Evolutionary conservation across 2,888 invertebrate genomes (phyloP), one percentile per base, ranked within the genome.

Genomic region (Saturnia japonica): DNA sequence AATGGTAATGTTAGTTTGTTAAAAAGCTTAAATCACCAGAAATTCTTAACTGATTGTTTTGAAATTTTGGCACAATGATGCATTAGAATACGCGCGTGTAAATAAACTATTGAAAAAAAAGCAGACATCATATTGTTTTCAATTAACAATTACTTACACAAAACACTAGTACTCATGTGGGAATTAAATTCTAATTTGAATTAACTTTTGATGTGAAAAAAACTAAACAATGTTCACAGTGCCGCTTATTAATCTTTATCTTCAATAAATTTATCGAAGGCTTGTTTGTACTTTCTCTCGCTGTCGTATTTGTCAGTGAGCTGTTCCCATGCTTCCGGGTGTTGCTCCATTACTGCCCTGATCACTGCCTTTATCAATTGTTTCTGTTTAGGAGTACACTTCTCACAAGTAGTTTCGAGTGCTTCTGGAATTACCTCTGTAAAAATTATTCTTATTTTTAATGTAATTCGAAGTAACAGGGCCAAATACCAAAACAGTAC

Each of bases 291-390:
- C 72, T 93, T 86, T 22, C 95, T 95, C 1, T 95, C 94, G 19
- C 95, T 95, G 82, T 97, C 97, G 85, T 95, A 97, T 88, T 96
- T 97, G 14, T 90, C 89, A 72, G 95, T 94, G 19, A 97, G 91
- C 73, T 95, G 87, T 6, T 95, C 93, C 96, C 96, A 97, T 76
- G 95, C 89, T 0, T 95, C 94, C 0, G 95, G 95, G 78, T 96
- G 96, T 43, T 95, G 92, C 57, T 95, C 94, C 76, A 96, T 95
- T 71, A 97, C 88, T 74, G 93, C 95, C 69, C 92, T 94, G 72
- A 97, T 94, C 4, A 97, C 96, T 79, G 95, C 95, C 81, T 80
- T 85, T 70, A 94, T 93, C 28, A 96, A 91, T 74, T 93, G 87
- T 78, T 94, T 95, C 82, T 96, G 96, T 78, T 95, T 96, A 57